phyloP scores from a whole-genome alignment of 2,113 vertebrate genomes.

The Chionis minor region DNA sequence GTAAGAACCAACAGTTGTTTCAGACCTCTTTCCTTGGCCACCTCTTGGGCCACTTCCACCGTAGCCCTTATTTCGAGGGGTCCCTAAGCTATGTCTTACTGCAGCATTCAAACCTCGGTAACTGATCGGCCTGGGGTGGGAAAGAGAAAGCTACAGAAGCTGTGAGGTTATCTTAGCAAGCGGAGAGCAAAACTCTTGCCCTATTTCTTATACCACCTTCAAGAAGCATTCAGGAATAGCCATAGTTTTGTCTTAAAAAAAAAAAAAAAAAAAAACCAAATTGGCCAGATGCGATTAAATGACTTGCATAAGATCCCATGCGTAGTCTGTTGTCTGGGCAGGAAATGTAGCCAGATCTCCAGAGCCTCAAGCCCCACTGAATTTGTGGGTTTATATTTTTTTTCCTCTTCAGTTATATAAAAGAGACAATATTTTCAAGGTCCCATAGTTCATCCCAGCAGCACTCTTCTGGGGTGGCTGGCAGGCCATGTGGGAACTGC shows the following conservation, averaged over 20 bases:
- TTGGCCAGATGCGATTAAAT: no score
- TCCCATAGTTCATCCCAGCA: no score
- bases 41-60: neutral
- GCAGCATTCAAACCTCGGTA: neutral
- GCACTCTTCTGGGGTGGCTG: no score
- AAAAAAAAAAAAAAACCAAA: no score
- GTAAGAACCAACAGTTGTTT: neutral
- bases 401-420: no score
- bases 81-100: neutral
- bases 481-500: no score
- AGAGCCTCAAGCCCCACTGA: no score
- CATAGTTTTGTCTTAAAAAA: neutral
- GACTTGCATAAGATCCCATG: no score
- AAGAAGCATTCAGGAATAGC: neutral
- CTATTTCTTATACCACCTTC: neutral
- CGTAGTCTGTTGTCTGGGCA: no score
- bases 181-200: neutral
- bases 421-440: no score
- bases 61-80: neutral
- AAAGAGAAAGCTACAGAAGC: neutral
- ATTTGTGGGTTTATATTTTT: no score
- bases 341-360: no score
- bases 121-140: neutral
- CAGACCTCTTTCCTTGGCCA: neutral
- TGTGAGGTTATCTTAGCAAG: neutral